Conservation (phyloP, 2,113 vertebrate species). For the Crotalus tigris region DNA sequence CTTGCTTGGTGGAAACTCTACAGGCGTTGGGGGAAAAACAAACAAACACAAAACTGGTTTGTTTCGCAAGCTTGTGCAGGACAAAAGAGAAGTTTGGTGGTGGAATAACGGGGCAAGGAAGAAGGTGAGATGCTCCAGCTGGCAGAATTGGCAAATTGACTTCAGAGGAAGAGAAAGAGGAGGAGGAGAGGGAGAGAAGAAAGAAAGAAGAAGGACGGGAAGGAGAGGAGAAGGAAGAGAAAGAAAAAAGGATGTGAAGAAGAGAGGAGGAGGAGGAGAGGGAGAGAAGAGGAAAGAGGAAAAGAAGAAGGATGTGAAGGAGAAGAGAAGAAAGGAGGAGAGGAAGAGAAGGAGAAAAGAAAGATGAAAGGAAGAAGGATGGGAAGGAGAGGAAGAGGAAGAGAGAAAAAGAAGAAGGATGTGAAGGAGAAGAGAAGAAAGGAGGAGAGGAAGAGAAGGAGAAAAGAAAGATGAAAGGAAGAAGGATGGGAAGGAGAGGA, state of each 20-base stretch:
- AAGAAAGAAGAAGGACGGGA: not conserved
- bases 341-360: not conserved
- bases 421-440: not conserved
- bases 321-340: not conserved
- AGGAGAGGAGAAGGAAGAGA: too few relatives aligned
- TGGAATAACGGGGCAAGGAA: not conserved
- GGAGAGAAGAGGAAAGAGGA: not conserved
- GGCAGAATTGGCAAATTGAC: not conserved
- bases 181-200: not conserved
- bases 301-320: too few relatives aligned
- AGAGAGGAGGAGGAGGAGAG: too few relatives aligned
- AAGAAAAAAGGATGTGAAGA: too few relatives aligned
- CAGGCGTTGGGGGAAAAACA: constrained; percentile 32
- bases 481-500: not conserved
- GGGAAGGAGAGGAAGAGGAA: too few relatives aligned
- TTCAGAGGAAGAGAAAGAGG: too few relatives aligned
- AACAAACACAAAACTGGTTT: not conserved
- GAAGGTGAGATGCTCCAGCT: not conserved
- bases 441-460: not conserved
- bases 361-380: not conserved
- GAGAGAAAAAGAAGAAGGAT: not conserved
- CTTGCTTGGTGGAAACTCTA: constrained; percentile 69
- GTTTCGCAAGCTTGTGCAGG: not conserved
- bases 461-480: not conserved
- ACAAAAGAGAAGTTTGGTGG: not conserved